Percentiles rank a stretch among this genome's conserved stretches.
Conservation (phyloP, 1,140 invertebrate species). For the Drosophila arawakana region DNA sequence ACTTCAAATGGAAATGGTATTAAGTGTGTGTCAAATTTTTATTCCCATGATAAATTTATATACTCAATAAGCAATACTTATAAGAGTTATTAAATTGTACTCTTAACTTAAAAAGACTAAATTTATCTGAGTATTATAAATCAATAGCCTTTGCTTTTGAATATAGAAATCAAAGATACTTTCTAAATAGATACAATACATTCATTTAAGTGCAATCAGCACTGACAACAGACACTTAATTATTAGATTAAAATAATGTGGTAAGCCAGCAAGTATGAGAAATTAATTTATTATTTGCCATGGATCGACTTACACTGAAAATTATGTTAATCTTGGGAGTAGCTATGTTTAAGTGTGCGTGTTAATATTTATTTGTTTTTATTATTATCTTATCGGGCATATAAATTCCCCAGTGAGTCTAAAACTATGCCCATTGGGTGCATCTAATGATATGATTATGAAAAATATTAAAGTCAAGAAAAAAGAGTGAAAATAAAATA, state of each 20-base stretch:
- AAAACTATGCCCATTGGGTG: constrained; percentile 61
- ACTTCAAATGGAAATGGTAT: constrained; percentile 8
- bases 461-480: constrained; percentile 62
- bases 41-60: not conserved
- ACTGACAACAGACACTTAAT: not conserved
- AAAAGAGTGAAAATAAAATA: constrained; percentile 62
- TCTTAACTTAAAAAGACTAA: no score
- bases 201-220: not conserved
- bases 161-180: no score
- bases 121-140: no score
- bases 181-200: no score
- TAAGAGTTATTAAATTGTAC: no score
- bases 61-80: not conserved
- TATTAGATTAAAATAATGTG: constrained; percentile 1
- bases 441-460: constrained; percentile 79
- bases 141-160: no score
- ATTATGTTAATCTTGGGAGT: not conserved
- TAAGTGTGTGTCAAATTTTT: no score
- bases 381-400: constrained; percentile 62
- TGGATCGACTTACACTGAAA: not conserved
- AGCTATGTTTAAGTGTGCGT: constrained; percentile 6
- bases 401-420: constrained; percentile 47
- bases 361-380: constrained; percentile 56
- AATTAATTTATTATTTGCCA: not conserved
- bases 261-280: not conserved